Evolutionary conservation across 2,113 vertebrate species (phyloP).

Genomic region (Lophotis ruficrista): DNA sequence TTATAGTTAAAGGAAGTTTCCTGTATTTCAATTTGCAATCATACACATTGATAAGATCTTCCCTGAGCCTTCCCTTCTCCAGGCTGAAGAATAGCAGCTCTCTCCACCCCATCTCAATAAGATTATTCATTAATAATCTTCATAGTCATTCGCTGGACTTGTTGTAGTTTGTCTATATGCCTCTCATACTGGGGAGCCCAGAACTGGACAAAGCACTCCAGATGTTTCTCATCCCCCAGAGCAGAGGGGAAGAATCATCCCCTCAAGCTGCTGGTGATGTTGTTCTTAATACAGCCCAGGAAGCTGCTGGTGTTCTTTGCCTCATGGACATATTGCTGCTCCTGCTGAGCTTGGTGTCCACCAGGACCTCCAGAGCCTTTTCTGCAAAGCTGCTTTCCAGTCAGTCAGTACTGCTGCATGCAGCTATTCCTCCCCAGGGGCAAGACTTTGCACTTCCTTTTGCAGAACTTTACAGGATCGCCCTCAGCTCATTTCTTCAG

Average conservation of each 20-base stretch:
- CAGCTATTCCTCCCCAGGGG: neutral
- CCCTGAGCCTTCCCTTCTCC: neutral
- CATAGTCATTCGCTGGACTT: neutral
- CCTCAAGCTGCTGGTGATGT: neutral
- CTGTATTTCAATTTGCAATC: neutral
- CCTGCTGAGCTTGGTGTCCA: neutral
- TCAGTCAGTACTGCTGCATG: neutral
- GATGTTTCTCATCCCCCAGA: rapidly evolving
- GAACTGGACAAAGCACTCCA: neutral
- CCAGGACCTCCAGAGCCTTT: neutral
- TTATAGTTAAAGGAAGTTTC: neutral
- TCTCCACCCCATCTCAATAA: neutral
- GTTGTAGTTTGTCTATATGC: neutral
- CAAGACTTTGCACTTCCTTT: neutral
- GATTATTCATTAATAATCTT: neutral
- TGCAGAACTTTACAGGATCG: neutral
- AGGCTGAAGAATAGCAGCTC: neutral
- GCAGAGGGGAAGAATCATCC: neutral
- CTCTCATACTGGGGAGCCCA: neutral
- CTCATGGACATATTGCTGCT: neutral
- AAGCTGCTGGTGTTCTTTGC: neutral
- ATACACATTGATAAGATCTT: neutral
- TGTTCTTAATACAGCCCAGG: neutral
- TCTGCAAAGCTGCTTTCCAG: neutral
- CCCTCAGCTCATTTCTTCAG: neutral